These are phyloP conservation scores for Mesorhabditis spiculigera DNA, from an alignment of 2,888 invertebrate species.

Conservation along the genomic window DNA sequence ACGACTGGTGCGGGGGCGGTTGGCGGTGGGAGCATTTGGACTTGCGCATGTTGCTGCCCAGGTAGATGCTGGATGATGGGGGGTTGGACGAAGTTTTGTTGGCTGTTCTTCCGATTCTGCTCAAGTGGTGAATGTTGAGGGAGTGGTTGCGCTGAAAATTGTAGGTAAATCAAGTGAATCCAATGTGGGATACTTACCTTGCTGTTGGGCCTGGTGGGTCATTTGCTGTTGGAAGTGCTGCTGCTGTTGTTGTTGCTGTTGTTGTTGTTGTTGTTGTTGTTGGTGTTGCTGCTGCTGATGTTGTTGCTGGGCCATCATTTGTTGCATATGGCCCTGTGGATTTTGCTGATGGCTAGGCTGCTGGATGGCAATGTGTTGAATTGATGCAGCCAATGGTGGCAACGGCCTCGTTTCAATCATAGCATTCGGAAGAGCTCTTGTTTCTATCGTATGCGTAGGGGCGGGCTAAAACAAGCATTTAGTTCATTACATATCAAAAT, in stretches of 20 bases:
- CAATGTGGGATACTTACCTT: no score
- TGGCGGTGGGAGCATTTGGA: no score
- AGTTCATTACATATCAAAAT: background rate
- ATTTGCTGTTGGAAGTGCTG: conserved; percentile 1
- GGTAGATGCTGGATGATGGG: background rate
- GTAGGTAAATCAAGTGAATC: no score
- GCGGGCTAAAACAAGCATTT: background rate
- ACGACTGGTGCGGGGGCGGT: no score
- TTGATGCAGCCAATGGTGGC: background rate
- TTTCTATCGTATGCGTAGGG: conserved; percentile 2
- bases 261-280: background rate
- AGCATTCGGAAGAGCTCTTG: background rate
- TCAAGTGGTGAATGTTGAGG: no score
- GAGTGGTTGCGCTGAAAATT: no score
- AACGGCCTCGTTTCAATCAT: background rate
- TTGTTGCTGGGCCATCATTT: background rate
- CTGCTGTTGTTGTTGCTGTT: background rate
- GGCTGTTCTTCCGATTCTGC: no score
- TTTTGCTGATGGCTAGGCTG: background rate
- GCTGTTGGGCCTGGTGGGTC: background rate
- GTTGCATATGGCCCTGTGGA: background rate
- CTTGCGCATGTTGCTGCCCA: background rate
- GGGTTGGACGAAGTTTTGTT: background rate
- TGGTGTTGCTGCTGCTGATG: background rate
- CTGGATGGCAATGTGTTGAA: background rate